phyloP scores from a whole-genome alignment of 2,113 vertebrate genomes.

The Spheniscus mendiculus region DNA sequence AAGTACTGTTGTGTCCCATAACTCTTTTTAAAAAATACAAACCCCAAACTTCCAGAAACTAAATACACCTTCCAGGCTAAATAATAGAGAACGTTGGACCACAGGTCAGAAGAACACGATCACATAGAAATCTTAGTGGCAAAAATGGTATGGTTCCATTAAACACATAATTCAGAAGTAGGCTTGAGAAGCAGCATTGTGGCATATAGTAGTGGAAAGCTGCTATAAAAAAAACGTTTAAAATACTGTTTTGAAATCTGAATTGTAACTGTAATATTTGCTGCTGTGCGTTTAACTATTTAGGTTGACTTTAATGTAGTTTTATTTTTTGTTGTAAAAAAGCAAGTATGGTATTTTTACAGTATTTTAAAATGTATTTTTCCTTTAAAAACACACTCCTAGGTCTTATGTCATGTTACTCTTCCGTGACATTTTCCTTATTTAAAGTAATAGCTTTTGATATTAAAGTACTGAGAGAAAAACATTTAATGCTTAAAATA shows the following conservation, averaged over 20 bases:
- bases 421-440: background rate
- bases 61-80: slow-evolving; percentile 5
- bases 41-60: background rate
- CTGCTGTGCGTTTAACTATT: slow-evolving; percentile 37
- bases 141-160: background rate
- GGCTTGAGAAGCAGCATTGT: slow-evolving; percentile 5
- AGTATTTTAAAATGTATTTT: slow-evolving; percentile 32
- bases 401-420: background rate
- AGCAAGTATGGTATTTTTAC: background rate
- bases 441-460: background rate
- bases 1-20: slow-evolving; percentile 47
- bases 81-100: background rate
- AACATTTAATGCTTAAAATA: background rate
- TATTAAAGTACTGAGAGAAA: background rate
- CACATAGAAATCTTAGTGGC: background rate
- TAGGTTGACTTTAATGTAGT: background rate
- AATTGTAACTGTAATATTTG: slow-evolving; percentile 16
- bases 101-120: background rate
- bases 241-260: background rate
- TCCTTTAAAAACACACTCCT: background rate
- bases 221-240: slow-evolving; percentile 11
- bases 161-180: background rate
- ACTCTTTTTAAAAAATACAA: slow-evolving; percentile 10
- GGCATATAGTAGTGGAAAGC: background rate
- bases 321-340: background rate